Conservation (phyloP, 2,888 invertebrate genomes). For the Erebia aethiops region DNA sequence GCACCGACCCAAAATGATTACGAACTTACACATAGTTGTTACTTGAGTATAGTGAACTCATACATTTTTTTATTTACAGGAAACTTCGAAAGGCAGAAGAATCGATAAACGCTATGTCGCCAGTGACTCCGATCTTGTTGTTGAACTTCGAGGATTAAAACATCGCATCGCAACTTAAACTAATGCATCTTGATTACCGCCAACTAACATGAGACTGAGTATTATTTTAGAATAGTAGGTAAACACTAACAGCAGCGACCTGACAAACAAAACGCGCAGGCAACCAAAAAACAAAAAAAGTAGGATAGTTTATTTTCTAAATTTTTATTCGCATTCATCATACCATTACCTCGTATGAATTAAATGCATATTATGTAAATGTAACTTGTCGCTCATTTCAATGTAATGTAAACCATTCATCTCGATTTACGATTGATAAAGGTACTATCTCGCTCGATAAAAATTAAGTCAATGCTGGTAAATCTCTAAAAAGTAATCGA, state of each 20-base stretch:
- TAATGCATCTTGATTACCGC: conserved; percentile 61
- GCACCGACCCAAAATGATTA: neutral
- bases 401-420: conserved; percentile 11
- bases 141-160: conserved; percentile 85
- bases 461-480: conserved; percentile 24
- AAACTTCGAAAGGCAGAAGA: conserved; percentile 62
- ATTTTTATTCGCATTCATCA: conserved; percentile 25
- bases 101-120: conserved; percentile 86
- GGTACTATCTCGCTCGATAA: conserved; percentile 23
- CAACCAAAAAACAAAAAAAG: conserved; percentile 53
- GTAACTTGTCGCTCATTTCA: conserved; percentile 18
- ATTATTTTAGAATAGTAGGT: conserved; percentile 67
- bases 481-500: conserved; percentile 37
- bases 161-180: conserved; percentile 83
- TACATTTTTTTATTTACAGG: conserved; percentile 52
- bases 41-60: neutral
- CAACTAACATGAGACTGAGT: conserved; percentile 81
- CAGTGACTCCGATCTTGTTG: conserved; percentile 84
- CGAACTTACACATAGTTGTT: neutral
- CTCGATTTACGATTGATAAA: conserved; percentile 20
- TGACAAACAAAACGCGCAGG: conserved; percentile 44
- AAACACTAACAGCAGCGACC: conserved; percentile 63
- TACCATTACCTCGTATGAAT: conserved; percentile 7
- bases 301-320: conserved; percentile 28
- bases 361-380: neutral